Base-by-base conservation (phyloP, 2,888 invertebrate species). In the Seira musarum region DNA sequence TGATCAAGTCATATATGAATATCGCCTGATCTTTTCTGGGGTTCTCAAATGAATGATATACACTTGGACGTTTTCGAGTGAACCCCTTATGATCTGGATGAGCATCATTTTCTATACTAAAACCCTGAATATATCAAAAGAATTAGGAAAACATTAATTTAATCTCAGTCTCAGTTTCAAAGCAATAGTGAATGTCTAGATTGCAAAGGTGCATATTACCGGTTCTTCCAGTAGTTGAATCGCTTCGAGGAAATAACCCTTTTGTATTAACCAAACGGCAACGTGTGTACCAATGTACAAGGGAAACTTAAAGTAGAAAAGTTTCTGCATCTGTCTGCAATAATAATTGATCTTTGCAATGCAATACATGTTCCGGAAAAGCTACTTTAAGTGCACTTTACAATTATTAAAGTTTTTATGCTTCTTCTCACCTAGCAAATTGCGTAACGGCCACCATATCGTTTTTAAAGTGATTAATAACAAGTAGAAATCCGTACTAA, bases 241-340 rank as follows among this genome's bases (percentile, higher is more conserved):
- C 30, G 72, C 84, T 49, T 67, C 57, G 2, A 57, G 17, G 53
- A 84, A 80, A 21, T 65, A 70, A 1, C 85, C 85, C 57, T 85
- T 80, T 40, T 85, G 84, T 2, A 83, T 77, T 0, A 85, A 24
- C 85, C 85, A 85, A 1, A 63, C 65, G 0, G 78, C 82, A 49
- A 82, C 25, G 35, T 85, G 84, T n/a, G 76, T 57, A 1, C 79
- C 82, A 0, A 81, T 10, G 35, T 80, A 61, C 10, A 53, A 24
- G 17, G 78, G 75, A 72, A 72, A 83, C 13, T 53, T n/a, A 17
- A n/a, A n/a, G n/a, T n/a, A n/a, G n/a, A n/a, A n/a, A n/a, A n/a
- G n/a, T n/a, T n/a, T n/a, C n/a, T n/a, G n/a, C n/a, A n/a, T n/a
- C n/a, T n/a, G n/a, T n/a, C n/a, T n/a, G n/a, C n/a, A n/a, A n/a